Conservation (phyloP, 2,888 invertebrate species). For the Tiliacea citrago region DNA sequence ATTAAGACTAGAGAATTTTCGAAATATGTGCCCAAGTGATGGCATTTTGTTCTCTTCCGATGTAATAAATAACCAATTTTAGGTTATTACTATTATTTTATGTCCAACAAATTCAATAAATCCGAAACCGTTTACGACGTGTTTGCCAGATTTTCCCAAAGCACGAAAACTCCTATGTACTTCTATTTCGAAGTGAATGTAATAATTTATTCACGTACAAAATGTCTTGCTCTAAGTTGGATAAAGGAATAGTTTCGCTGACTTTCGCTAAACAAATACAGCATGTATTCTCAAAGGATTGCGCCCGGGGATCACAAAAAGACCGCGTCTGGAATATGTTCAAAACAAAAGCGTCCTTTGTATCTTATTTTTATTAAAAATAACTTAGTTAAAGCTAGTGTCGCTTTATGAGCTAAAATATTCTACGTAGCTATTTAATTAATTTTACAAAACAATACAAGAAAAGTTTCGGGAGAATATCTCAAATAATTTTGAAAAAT, state of each 20-base stretch:
- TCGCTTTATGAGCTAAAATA: conserved; percentile 5
- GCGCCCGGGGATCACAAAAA: conserved; percentile 32
- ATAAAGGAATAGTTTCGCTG: conserved; percentile 41
- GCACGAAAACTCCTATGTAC: conserved; percentile 21
- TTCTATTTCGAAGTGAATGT: conserved; percentile 25
- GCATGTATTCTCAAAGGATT: conserved; percentile 40
- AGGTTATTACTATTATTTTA: not conserved
- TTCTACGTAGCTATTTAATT: conserved; percentile 20
- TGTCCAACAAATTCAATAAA: conserved; percentile 25
- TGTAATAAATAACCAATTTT: conserved; percentile 15
- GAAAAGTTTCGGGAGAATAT: not conserved
- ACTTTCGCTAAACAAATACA: conserved; percentile 40
- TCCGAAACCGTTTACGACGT: not conserved
- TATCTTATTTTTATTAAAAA: conserved; percentile 33
- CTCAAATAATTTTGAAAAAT: conserved; percentile 4
- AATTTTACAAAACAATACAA: conserved; percentile 8
- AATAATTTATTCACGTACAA: conserved; percentile 45
- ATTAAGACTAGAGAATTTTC: not conserved
- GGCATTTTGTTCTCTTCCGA: not conserved
- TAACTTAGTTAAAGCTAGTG: conserved; percentile 7
- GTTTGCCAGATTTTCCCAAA: conserved; percentile 7
- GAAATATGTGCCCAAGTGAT: not conserved
- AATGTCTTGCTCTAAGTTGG: conserved; percentile 33
- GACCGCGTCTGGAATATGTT: conserved; percentile 27
- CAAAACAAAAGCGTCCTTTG: conserved; percentile 39